Evolutionary conservation across 2,888 invertebrate species (phyloP), one percentile per base, ranked within the genome.

Genomic region (Standfussiana lucernea): DNA sequence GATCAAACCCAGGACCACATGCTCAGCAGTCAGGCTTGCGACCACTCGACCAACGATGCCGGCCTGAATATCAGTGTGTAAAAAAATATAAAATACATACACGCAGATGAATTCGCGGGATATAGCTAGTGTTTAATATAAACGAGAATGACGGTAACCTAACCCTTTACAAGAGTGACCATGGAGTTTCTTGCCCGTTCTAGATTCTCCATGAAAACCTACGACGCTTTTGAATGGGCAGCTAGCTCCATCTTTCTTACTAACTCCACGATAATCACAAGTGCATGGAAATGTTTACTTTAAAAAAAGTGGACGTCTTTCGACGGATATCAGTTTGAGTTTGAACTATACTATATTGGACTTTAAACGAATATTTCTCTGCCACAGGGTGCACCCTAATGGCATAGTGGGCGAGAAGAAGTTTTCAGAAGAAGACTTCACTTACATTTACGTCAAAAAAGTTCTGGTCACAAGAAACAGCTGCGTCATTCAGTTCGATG

Each of bases 321-420:
- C 53, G 53, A n/a, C 13, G 10, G 11, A 24, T 50, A 11, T 50
- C 10, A 50, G 37, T 37, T 37, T 21, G 6, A 21, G 18, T 50
- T 50, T 50, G 50, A 50, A 50, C 47, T 21, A 24, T 10, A 50
- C 45, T 45, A 15, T 21, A 7, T 18, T 21, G 21, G 21, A 21
- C 18, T 21, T 42, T 50, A 4, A 50, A 50, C 24, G 3, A 50
- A n/a, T 11, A 47, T 56, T 32, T 32, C 13, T 59, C 21, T 45
- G 4, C 6, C 45, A 15, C 72, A 75, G 75, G 42, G 75, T 64
- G 42, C 75, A 75, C 50, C 75, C 75, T 15, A 50, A 64, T 53
- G 53, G 62, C n/a, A n/a, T 75, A 8, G 40, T 75, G n/a, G 42
- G 53, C 40, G 42, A 72, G 21, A 35, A 45, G 0, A n/a, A 35